These are phyloP conservation scores for Parauchenoglanis ngamensis DNA, from an alignment of 2,797 vertebrate genomes.

Conservation along the genomic window DNA sequence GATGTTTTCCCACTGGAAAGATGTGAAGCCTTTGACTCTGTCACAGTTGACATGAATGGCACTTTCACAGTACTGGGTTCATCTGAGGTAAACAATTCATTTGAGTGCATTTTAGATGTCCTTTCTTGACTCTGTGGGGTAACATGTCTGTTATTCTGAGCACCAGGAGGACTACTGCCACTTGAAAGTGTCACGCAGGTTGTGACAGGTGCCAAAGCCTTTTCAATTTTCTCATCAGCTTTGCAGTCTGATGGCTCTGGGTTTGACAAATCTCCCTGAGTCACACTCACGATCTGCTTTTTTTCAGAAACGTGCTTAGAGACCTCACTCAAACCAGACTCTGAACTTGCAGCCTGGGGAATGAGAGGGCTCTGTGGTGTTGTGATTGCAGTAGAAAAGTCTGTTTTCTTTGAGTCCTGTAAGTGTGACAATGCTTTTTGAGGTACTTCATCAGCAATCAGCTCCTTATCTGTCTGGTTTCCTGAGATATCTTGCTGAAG, in stretches of 20 bases:
- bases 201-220: slow-evolving; percentile 44
- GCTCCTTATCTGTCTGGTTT: slow-evolving; percentile 36
- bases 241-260: slow-evolving; percentile 39
- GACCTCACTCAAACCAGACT: slow-evolving; percentile 27
- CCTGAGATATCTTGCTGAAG: slow-evolving; percentile 2
- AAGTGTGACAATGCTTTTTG: slow-evolving; percentile 43
- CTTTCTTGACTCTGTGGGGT: slow-evolving; percentile 49
- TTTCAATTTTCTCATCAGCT: slow-evolving; percentile 50
- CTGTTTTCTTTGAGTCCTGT: slow-evolving; percentile 29
- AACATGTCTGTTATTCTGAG: slow-evolving; percentile 33
- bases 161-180: slow-evolving; percentile 42
- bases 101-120: slow-evolving; percentile 44
- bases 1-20: slow-evolving; percentile 36
- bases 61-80: slow-evolving; percentile 43
- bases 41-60: slow-evolving; percentile 8
- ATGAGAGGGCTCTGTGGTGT: neutral
- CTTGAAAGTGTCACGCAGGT: slow-evolving; percentile 33
- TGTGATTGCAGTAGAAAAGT: slow-evolving; percentile 19
- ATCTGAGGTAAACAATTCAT: slow-evolving; percentile 41
- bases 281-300: slow-evolving; percentile 39
- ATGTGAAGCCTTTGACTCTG: slow-evolving; percentile 48
- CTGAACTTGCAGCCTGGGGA: slow-evolving; percentile 41
- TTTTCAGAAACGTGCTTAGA: slow-evolving; percentile 14
- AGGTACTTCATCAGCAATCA: slow-evolving; percentile 46
- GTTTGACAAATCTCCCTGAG: slow-evolving; percentile 41